Evolutionary conservation across 2,888 invertebrate species (phyloP), one percentile per base, ranked within the genome.

Genomic region (Brenthis hecate): DNA sequence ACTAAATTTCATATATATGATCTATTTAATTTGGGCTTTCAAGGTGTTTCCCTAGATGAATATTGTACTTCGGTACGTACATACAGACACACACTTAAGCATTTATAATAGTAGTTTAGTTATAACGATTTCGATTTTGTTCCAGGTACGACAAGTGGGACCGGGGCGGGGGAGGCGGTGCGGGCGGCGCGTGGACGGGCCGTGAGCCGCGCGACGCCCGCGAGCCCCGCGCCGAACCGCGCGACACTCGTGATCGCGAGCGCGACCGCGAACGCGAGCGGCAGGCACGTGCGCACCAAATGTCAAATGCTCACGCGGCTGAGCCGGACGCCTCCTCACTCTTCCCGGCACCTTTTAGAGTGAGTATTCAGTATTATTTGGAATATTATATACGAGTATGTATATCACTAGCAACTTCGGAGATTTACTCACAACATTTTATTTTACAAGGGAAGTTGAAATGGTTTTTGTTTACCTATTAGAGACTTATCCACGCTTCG

Each of bases 241-340:
- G 80, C 57, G 82, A 80, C 76, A 79, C 70, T 76, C 89, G 89
- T 80, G 96, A 95, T 88, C 94, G 96, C 91, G 95, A 95, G 91
- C 95, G 95, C 86, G 95, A 95, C 88, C 95, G 96, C 79, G 96
- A 96, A 93, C 94, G 95, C 93, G 96, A 96, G 91, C 94, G 96
- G 81, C 95, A 95, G 91, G 95, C 95, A 90, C 94, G 96, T 87
- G 95, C 95, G 85, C 95, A 95, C 92, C 95, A 96, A 94, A 94
- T 95, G 94, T 95, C 95, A 83, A 86, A 89, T 87, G 94, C 93
- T 89, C 94, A 93, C 88, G 94, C 93, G 89, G 92, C 93, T 88
- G 94, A 93, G 83, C 88, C 93, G 76, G 94, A 94, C 82, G 89
- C 89, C 82, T 92, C 93, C 77, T 94, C 94, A 78, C 94, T 95